A percentile compares a stretch with the other conserved stretches of the same genome.
Evolutionary conservation across 1,140 invertebrate species (phyloP).

Genomic region (Drosophila ohnishii): DNA sequence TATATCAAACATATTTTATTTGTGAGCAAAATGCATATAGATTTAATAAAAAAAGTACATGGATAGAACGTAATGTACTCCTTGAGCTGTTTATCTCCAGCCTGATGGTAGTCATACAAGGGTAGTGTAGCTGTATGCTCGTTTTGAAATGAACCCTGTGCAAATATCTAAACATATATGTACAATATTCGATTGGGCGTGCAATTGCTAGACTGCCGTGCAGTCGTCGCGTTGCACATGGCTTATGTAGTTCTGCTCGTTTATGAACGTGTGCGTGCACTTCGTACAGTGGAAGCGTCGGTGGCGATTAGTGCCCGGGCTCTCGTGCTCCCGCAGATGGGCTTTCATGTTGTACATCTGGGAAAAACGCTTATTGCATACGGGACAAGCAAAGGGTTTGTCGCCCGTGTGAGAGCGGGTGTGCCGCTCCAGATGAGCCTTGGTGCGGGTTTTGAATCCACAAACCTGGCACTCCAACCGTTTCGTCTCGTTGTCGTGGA

Average conservation of each 20-base stretch:
- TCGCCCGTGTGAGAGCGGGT: slow-evolving; percentile 88
- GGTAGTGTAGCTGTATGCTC: neutral
- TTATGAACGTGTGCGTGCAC: slow-evolving; percentile 73
- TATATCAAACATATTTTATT: slow-evolving; percentile 80
- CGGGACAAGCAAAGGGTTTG: slow-evolving; percentile 89
- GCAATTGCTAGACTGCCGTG: slow-evolving; percentile 47
- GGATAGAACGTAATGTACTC: slow-evolving; percentile 34
- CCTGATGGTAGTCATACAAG: neutral
- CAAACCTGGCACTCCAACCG: slow-evolving; percentile 71
- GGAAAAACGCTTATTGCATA: slow-evolving; percentile 91
- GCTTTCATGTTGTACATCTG: slow-evolving; percentile 87
- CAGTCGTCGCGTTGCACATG: slow-evolving; percentile 64
- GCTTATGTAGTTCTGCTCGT: slow-evolving; percentile 64
- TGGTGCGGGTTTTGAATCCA: slow-evolving; percentile 72
- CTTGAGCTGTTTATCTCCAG: slow-evolving; percentile 15
- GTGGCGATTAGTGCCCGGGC: slow-evolving; percentile 68
- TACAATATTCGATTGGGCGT: slow-evolving; percentile 11
- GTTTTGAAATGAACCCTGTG: neutral
- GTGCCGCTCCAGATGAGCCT: slow-evolving; percentile 67
- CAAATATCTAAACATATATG: slow-evolving; percentile 15
- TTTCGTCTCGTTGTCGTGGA: slow-evolving; percentile 71
- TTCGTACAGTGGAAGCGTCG: slow-evolving; percentile 67
- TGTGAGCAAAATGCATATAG: slow-evolving; percentile 81
- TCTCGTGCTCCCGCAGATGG: slow-evolving; percentile 68
- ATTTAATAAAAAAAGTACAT: slow-evolving; percentile 74